A percentile compares a stretch with the other conserved stretches of the same genome.
Evolutionary conservation across 1,140 invertebrate species (phyloP).

Genomic region (Delia radicum): DNA sequence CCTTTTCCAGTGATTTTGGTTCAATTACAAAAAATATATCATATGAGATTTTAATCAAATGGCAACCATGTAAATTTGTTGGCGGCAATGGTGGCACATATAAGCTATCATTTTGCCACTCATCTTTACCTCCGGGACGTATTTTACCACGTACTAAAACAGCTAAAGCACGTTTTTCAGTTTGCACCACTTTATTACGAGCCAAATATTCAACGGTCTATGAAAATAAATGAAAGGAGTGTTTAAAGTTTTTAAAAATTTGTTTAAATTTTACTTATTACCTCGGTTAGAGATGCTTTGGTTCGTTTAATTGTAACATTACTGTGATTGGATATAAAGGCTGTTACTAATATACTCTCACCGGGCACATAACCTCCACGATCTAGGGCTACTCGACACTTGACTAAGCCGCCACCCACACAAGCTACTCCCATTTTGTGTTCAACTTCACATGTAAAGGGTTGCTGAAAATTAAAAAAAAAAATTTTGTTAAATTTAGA

Average conservation of each 20-base stretch:
- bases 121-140: constrained; percentile 75
- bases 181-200: constrained; percentile 81
- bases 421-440: constrained; percentile 84
- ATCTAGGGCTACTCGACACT: constrained; percentile 82
- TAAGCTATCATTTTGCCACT: constrained; percentile 88
- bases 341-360: constrained; percentile 84
- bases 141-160: constrained; percentile 81
- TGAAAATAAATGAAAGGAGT: constrained; percentile 45
- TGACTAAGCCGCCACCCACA: constrained; percentile 77
- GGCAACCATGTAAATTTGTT: constrained; percentile 92
- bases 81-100: constrained; percentile 93
- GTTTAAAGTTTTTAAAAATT: neutral
- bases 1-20: constrained; percentile 87
- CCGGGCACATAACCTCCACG: constrained; percentile 91
- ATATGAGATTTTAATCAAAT: constrained; percentile 92
- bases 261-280: constrained; percentile 39
- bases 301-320: constrained; percentile 75
- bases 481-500: no score
- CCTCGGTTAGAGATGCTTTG: constrained; percentile 77
- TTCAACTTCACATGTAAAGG: constrained; percentile 86
- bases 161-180: constrained; percentile 83
- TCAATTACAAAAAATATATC: constrained; percentile 91
- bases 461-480: constrained; percentile 71
- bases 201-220: constrained; percentile 87
- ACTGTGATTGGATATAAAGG: constrained; percentile 83